phyloP scores from a whole-genome alignment of 2,113 vertebrate species.

The Chaenocephalus aceratus region DNA sequence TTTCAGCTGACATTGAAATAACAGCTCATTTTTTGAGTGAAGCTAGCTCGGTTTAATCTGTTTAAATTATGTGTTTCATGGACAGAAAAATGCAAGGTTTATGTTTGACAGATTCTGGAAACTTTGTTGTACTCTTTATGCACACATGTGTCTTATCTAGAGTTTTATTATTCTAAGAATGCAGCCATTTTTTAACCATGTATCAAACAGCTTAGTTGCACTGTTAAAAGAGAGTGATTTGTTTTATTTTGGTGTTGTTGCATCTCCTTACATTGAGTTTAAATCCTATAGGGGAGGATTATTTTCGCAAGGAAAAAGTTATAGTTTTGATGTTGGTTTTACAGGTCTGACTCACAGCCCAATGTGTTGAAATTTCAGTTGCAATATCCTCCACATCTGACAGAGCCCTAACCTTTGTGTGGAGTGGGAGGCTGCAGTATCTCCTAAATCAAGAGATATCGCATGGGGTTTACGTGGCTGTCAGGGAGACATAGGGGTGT shows the following conservation, averaged over 20 bases:
- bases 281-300: slow-evolving; percentile 4
- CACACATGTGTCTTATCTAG: not conserved
- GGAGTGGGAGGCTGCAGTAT: slow-evolving; percentile 40
- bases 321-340: slow-evolving; percentile 40
- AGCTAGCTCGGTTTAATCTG: not conserved
- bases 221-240: not conserved
- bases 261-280: slow-evolving; percentile 14
- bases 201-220: not conserved
- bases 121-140: not conserved
- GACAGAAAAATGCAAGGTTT: not conserved
- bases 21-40: slow-evolving; percentile 9
- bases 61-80: not conserved
- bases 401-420: slow-evolving; percentile 40
- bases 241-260: not conserved
- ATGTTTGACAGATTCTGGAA: not conserved
- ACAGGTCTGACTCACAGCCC: slow-evolving; percentile 51
- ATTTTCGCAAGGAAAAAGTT: not conserved
- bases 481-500: slow-evolving; percentile 60
- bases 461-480: slow-evolving; percentile 40
- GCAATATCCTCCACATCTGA: slow-evolving; percentile 69
- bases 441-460: slow-evolving; percentile 71
- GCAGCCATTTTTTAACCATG: not conserved
- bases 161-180: not conserved
- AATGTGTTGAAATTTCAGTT: slow-evolving; percentile 74
- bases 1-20: not conserved